These are phyloP conservation scores for Coluber constrictor DNA, from an alignment of 2,797 vertebrate genomes.

Conservation along the genomic window DNA sequence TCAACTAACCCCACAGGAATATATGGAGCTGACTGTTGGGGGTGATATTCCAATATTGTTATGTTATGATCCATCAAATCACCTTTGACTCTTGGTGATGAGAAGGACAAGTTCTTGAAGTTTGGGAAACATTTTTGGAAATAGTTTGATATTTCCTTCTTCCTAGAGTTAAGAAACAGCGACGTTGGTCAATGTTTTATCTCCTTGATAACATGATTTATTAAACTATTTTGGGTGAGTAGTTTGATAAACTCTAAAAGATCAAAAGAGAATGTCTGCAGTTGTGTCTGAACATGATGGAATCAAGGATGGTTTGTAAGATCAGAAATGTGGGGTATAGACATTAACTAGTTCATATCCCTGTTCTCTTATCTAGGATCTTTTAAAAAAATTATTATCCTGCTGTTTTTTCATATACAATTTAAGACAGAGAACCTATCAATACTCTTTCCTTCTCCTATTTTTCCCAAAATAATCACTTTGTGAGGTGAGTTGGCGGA, in stretches of 20 bases:
- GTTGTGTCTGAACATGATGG: background rate
- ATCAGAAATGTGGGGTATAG: background rate
- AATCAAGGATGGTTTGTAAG: background rate
- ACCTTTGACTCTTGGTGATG: background rate
- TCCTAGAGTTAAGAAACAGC: background rate
- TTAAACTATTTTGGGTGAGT: background rate
- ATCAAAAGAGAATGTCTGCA: background rate
- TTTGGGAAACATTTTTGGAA: background rate
- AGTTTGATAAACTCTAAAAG: background rate
- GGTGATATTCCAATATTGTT: background rate
- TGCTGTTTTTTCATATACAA: background rate
- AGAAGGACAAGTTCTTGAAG: background rate
- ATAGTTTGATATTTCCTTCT: background rate
- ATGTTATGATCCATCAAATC: background rate
- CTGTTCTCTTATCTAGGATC: background rate
- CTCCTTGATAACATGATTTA: background rate
- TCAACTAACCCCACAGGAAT: background rate
- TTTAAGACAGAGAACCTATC: background rate
- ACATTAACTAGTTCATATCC: background rate
- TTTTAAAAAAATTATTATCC: background rate
- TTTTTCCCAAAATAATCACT: background rate
- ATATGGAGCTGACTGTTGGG: background rate
- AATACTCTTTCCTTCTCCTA: background rate
- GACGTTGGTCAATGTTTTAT: background rate
- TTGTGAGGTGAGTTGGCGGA: background rate